These are phyloP conservation scores for Bacillus rossius DNA, from an alignment of 1,140 invertebrate species.

Conservation along the genomic window DNA sequence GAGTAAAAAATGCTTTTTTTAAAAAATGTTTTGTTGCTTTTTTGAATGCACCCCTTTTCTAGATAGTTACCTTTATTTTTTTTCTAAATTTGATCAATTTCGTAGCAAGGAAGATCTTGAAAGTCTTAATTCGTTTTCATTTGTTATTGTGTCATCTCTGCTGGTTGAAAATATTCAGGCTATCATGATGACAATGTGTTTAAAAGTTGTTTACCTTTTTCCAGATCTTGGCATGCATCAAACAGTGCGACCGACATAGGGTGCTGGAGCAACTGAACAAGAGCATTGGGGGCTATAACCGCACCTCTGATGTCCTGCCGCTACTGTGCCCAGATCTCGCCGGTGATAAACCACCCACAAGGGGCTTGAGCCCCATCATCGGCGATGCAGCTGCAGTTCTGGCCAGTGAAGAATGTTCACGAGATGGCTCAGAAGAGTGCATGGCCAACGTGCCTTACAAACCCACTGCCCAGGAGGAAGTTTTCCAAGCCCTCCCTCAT, in stretches of 20 bases:
- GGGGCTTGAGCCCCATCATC: not conserved
- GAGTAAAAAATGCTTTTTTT: too few relatives aligned
- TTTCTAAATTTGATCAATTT: too few relatives aligned
- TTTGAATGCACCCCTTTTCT: too few relatives aligned
- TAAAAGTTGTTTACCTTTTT: too few relatives aligned
- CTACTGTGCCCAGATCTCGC: slow-evolving; percentile 26
- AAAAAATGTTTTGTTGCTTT: too few relatives aligned
- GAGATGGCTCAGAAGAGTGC: slow-evolving; percentile 12
- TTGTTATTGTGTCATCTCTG: too few relatives aligned
- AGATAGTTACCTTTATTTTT: too few relatives aligned
- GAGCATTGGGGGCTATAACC: slow-evolving; percentile 47
- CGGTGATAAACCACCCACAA: slow-evolving; percentile 29
- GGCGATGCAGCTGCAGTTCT: not conserved
- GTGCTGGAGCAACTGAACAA: slow-evolving; percentile 51
- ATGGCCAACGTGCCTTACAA: slow-evolving; percentile 17
- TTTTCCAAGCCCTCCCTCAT: slow-evolving; percentile 43
- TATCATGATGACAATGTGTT: too few relatives aligned
- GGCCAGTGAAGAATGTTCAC: too few relatives aligned
- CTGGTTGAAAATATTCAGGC: too few relatives aligned
- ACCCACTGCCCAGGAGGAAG: slow-evolving; percentile 23
- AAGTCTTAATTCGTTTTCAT: too few relatives aligned
- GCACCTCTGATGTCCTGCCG: slow-evolving; percentile 30
- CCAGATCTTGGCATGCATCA: not conserved
- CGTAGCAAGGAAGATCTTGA: too few relatives aligned
- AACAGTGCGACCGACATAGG: slow-evolving; percentile 39